Base-by-base conservation (phyloP, 2,888 invertebrate species). In the Erpobdella octoculata region DNA sequence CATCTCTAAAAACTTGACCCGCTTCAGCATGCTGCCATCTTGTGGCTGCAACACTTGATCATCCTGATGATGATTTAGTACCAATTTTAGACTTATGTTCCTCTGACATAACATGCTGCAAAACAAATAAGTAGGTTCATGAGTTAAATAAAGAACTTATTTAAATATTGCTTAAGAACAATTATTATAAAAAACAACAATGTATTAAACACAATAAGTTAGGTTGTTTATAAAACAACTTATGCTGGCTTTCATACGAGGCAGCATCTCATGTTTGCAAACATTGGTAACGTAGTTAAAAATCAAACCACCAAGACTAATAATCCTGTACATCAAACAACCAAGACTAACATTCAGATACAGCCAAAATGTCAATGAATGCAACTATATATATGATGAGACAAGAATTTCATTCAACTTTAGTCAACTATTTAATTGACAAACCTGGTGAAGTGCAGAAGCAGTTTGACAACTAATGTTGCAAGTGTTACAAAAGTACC, bases 61-160 rank as follows among this genome's bases (percentile, higher is more conserved):
- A 15, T 36, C 41, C 25, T 25, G 37, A 36, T 25, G 28, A 35
- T 41, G 38, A n/a, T 28, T 66, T 28, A 12, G 4, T 28, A n/a
- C 12, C 12, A 9, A 31, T 38, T 12, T 41, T 66, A 28, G 28
- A 25, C 28, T 28, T 41, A 28, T 66, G 66, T 21, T 66, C 66
- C 12, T 37, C 66, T 8, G 66, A 38, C 12, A 38, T n/a, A 28
- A 66, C 66, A 15, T 66, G 66, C 66, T 66, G 66, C 31, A n/a
- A 35, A 38, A 18, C 25, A 37, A 66, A 66, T 37, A 2, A n/a
- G 25, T 41, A 31, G 28, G 8, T 37, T 0, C 0, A n/a, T 37
- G 31, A 35, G 31, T 62, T 35, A 62, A 33, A 33, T 28, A 25
- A 15, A 31, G 25, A 64, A 18, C 25, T 33, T 33, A 33, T 25